Percentiles rank a stretch among this genome's conserved stretches.
phyloP scores from a whole-genome alignment of 1,140 invertebrate species.

The Plodia interpunctella region DNA sequence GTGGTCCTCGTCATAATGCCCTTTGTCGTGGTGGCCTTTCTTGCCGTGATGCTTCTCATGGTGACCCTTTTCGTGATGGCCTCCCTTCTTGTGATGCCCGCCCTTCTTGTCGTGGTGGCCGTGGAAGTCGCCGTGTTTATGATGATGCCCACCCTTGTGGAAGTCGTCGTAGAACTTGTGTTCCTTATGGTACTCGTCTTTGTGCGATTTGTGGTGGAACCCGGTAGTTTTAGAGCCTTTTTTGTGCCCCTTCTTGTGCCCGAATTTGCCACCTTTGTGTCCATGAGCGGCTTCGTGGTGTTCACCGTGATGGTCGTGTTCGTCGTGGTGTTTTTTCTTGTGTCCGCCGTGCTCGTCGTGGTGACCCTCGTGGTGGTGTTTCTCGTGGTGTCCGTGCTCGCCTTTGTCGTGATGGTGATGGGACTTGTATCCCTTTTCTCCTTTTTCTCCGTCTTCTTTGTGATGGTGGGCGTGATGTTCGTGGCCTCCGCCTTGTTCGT shows the following conservation, averaged over 20 bases:
- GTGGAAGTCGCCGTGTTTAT: constrained; percentile 82
- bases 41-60: constrained; percentile 85
- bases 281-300: constrained; percentile 86
- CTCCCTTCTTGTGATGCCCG: constrained; percentile 84
- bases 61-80: constrained; percentile 82
- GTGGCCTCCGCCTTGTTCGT: constrained; percentile 81
- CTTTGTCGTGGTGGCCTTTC: constrained; percentile 85
- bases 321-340: constrained; percentile 86
- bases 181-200: constrained; percentile 89
- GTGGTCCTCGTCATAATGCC: constrained; percentile 80
- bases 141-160: constrained; percentile 85
- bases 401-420: constrained; percentile 83
- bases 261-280: constrained; percentile 85
- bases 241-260: constrained; percentile 87
- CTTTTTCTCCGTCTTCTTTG: constrained; percentile 80
- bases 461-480: constrained; percentile 81
- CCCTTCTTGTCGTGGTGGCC: constrained; percentile 83
- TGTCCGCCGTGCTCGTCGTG: constrained; percentile 85
- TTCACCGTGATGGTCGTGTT: constrained; percentile 81
- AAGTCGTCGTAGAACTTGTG: constrained; percentile 90
- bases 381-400: constrained; percentile 84
- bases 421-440: constrained; percentile 82
- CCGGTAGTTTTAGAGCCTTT: constrained; percentile 85
- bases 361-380: constrained; percentile 83
- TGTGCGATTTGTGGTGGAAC: constrained; percentile 87